Conservation (phyloP, 2,888 invertebrate species). For the Apamea anceps region DNA sequence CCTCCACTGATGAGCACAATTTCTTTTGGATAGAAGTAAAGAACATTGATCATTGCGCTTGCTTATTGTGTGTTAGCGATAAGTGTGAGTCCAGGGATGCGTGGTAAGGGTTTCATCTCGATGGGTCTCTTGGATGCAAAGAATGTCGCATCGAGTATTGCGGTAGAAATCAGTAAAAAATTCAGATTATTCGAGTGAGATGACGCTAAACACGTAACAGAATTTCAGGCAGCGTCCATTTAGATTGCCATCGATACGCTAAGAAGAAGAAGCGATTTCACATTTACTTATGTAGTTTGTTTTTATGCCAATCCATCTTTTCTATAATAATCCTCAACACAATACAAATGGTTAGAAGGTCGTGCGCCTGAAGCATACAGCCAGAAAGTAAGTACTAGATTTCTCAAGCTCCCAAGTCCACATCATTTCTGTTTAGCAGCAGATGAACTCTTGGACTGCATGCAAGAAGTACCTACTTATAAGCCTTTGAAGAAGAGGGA, state of each 20-base stretch:
- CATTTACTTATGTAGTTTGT: neutral
- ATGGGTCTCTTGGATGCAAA: neutral
- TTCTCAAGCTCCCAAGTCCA: neutral
- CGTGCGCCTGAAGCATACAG: too few relatives aligned
- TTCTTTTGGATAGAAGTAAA: neutral
- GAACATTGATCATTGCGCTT: neutral
- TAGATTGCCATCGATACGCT: too few relatives aligned
- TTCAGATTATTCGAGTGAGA: too few relatives aligned
- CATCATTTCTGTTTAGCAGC: neutral
- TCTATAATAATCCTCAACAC: neutral
- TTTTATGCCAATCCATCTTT: neutral
- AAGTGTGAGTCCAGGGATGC: too few relatives aligned
- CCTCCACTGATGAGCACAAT: neutral
- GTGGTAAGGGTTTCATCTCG: neutral
- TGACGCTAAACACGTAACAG: too few relatives aligned
- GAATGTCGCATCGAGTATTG: neutral
- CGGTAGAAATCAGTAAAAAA: too few relatives aligned
- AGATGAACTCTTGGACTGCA: neutral
- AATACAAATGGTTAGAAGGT: neutral
- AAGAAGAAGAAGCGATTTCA: neutral
- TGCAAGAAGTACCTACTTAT: neutral
- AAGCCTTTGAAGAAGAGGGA: too few relatives aligned
- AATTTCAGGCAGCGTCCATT: too few relatives aligned
- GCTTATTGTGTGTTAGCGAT: too few relatives aligned
- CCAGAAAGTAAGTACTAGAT: neutral